Base-by-base conservation (phyloP, 2,888 invertebrate species). In the Machimus rusticus region DNA sequence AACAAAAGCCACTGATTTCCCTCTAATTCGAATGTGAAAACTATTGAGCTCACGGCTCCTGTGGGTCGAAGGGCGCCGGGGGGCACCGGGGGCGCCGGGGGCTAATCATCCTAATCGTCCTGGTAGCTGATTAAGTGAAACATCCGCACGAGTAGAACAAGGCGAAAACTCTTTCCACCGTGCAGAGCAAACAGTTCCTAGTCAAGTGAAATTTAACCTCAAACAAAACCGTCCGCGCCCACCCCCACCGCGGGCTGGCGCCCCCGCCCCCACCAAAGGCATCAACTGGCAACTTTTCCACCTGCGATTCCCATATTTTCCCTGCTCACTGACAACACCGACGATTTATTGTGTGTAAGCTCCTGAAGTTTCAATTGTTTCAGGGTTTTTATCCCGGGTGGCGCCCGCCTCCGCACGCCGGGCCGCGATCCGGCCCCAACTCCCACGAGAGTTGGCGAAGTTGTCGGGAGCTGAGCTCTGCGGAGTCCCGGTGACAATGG, bases 321-420 rank as follows among this genome's bases (percentile, higher is more conserved):
- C 37, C 39, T 82, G 19, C 46, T 78, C 46, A 43, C 34, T 55
- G 57, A 82, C 82, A 82, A 37, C 51, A 37, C 82, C 37, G 37
- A 66, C 82, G 34, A 82, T 82, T 82, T 82, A 82, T 82, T 82
- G 82, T 82, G 66, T 82, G 66, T 82, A 82, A 82, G 57, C 82
- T 82, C 16, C 82, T 57, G 57, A 82, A 82, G 82, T 82, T 82
- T 82, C 82, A 82, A 82, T 82, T 82, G 82, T 82, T 82, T 37
- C 31, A 76, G 76, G 51, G 66, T 37, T 66, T 82, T 82, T 57
- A 82, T 82, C 51, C 82, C 66, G 66, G 66, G 12, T 82, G 66
- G 19, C 66, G 37, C 31, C n/a, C 55, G n/a, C 34, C 43, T 6
- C 16, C 5, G 39, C 34, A 14, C 23, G n/a, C 19, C 14, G 39